Base-by-base conservation (phyloP, 2,797 vertebrate genomes). In the Peromyscus aztecus region DNA sequence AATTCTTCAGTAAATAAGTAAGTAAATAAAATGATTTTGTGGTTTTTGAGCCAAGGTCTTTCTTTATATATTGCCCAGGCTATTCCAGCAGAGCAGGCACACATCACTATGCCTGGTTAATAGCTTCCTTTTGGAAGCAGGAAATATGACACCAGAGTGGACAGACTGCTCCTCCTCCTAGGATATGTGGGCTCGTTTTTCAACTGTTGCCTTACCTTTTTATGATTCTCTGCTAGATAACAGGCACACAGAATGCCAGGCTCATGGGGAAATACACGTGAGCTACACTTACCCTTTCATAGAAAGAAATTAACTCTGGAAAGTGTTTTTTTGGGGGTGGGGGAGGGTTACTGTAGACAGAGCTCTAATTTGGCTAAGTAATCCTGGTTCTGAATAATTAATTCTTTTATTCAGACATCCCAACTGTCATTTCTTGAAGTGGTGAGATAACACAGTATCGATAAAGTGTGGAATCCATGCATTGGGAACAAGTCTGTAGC, bases 371-470 rank as follows among this genome's bases (percentile, higher is more conserved):
- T 94, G 55, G 89, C 40, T 69, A 57, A 97, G 91, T 8, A 55
- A 27, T 94, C 24, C 67, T 95, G 27, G 57, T 40, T 89, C 29
- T 78, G 40, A 91, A 55, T 96, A 77, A 82, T 91, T 88, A 90
- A 93, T 95, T 94, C 57, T 10, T 12, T 94, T 86, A 97, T 96
- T 90, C 67, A 83, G 75, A n/a, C 21, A 90, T 84, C 9, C 17
- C 59, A 63, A 40, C 5, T 80, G 37, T 57, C 11, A 49, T 91
- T 73, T 95, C 49, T 93, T 95, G 71, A 21, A 77, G 40, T 90
- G 65, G 76, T 86, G 46, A 87, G 6, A 61, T 91, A 78, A 40
- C 80, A n/a, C 86, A 59, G 1, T 90, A 55, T 96, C 52, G 40
- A 27, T 75, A 80, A 78, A 6, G 55, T 96, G 40, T 91, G 19